phyloP scores from a whole-genome alignment of 2,113 vertebrate genomes.

The Murina feae region DNA sequence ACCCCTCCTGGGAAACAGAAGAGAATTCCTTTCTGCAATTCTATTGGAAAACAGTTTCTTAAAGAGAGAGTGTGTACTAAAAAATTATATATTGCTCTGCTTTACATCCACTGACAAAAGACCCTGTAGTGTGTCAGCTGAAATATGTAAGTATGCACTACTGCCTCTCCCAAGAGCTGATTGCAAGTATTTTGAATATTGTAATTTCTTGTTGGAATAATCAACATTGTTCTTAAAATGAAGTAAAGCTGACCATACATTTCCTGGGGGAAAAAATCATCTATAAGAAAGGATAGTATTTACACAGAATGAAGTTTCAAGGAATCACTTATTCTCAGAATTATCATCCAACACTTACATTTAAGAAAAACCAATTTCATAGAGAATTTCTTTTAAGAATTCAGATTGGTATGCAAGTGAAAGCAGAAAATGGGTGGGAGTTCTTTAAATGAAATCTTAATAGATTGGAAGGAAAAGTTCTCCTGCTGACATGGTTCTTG shows the following conservation, averaged over 20 bases:
- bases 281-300: neutral
- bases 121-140: neutral
- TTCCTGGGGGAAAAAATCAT: neutral
- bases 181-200: neutral
- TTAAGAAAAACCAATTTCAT: neutral
- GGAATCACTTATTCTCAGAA: neutral
- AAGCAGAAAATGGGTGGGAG: neutral
- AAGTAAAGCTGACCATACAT: slow-evolving; percentile 22
- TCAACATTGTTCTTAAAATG: neutral
- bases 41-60: slow-evolving; percentile 54
- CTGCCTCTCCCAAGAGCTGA: neutral
- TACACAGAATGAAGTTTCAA: neutral
- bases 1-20: slow-evolving; percentile 64
- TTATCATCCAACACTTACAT: neutral
- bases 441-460: neutral
- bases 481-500: neutral
- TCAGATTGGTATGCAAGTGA: neutral
- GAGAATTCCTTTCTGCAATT: slow-evolving; percentile 55
- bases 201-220: slow-evolving; percentile 39
- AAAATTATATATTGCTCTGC: slow-evolving; percentile 56
- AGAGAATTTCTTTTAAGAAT: slow-evolving; percentile 21
- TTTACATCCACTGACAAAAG: slow-evolving; percentile 65
- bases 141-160: neutral
- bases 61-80: slow-evolving; percentile 48
- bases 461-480: neutral